Conservation (phyloP, 2,797 vertebrate species). For the Sebastes elongatus region DNA sequence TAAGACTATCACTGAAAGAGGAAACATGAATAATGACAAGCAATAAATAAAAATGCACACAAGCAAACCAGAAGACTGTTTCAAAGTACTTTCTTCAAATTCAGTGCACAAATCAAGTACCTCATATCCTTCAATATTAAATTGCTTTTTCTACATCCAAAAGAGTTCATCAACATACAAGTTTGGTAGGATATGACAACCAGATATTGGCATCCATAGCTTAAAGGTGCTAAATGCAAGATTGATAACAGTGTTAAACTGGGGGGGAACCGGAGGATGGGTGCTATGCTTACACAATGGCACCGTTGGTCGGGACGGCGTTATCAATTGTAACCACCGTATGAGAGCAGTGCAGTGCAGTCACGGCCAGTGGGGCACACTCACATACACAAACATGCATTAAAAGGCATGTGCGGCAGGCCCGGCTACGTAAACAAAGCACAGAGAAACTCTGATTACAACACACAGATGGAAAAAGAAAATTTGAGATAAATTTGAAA, state of each 20-base stretch:
- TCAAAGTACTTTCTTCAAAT: neutral
- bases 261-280: no score
- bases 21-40: neutral
- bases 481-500: neutral
- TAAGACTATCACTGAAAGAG: neutral
- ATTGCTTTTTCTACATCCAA: no score
- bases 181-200: neutral
- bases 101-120: neutral
- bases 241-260: neutral
- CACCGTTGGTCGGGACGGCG: fast-evolving
- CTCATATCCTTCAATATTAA: neutral
- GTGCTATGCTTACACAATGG: no score
- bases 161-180: neutral
- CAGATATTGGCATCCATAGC: neutral
- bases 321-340: fast-evolving
- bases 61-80: neutral
- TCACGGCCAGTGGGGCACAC: neutral
- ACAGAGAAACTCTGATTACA: neutral
- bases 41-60: neutral
- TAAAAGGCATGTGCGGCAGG: neutral
- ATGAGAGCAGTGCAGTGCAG: no score
- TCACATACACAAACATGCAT: neutral
- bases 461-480: neutral
- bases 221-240: neutral
- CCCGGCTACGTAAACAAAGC: neutral